Conservation (phyloP, 2,113 vertebrate genomes). For the Urocolius indicus region DNA sequence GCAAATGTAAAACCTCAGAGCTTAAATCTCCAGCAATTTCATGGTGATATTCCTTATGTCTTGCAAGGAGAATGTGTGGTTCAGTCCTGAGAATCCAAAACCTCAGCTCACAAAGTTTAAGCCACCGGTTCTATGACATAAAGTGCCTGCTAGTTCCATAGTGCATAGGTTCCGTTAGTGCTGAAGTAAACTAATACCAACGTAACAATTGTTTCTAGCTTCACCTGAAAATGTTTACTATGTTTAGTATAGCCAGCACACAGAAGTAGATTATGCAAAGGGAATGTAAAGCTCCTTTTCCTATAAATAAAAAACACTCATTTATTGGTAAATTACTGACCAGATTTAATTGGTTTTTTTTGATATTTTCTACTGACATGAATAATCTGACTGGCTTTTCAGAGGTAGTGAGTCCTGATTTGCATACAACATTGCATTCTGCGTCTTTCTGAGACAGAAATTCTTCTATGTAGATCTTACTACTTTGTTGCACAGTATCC, state of each 20-base stretch:
- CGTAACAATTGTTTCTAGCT: not conserved
- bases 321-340: not conserved
- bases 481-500: not conserved
- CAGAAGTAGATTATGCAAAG: not conserved
- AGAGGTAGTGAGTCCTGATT: not conserved
- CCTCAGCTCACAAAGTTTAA: not conserved
- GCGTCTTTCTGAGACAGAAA: not conserved
- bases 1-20: not conserved
- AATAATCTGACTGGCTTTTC: not conserved
- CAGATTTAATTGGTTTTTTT: not conserved
- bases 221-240: not conserved
- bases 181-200: not conserved
- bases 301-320: not conserved
- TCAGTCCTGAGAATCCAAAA: not conserved
- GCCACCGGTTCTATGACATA: not conserved
- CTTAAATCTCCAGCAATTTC: not conserved
- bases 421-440: not conserved
- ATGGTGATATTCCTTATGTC: not conserved
- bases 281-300: not conserved
- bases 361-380: not conserved
- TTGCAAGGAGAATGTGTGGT: not conserved
- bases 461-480: not conserved
- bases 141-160: not conserved
- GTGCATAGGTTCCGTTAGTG: not conserved
- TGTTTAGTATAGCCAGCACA: not conserved